Evolutionary conservation across 2,888 invertebrate genomes (phyloP), one percentile per base, ranked within the genome.

Genomic region (Ichneumoninae sp.): DNA sequence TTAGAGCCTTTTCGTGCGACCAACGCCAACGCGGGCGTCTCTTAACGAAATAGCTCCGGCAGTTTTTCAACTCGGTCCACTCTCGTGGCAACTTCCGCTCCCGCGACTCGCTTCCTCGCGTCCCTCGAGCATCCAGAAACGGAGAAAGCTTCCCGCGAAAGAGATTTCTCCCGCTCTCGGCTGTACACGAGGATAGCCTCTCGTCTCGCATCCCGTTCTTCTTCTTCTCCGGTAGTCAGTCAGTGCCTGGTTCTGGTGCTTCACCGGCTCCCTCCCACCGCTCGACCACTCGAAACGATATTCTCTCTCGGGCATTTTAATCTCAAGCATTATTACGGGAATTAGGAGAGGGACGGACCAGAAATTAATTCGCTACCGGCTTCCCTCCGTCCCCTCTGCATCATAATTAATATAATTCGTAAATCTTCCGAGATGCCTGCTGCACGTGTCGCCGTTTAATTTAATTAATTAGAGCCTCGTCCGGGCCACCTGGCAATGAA

Each of bases 11-110:
- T 79, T 65, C 79, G 52, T 66, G 79, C 63, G 44, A 60, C 33
- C 79, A 44, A 44, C 71, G 79, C n/a, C 30, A 73, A 73, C 54
- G 65, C 66, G 22, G 65, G 30, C 65, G 54, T 76, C 75, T 73
- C 74, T 83, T 74, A 78, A 81, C 84, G 82, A 82, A 85, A 85
- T 85, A 85, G 78, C 84, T 85, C 78, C 74, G 82, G 82, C 78
- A 79, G 78, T 85, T 85, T 85, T 85, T 85, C 78, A 78, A 82
- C 85, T 85, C 75, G 63, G 70, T 85, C 78, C 82, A 60, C 74
- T 78, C 84, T 81, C 66, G 16, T 73, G 68, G 73, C 80, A 77
- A 77, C 83, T 85, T 83, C 83, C 83, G 83, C 80, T 83, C 63
- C 57, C 47, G 73, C 44, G 80, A 77, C 70, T 83, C 68, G 33